These are phyloP conservation scores for Silurus asotus DNA, from an alignment of 2,113 vertebrate genomes.

Conservation along the genomic window DNA sequence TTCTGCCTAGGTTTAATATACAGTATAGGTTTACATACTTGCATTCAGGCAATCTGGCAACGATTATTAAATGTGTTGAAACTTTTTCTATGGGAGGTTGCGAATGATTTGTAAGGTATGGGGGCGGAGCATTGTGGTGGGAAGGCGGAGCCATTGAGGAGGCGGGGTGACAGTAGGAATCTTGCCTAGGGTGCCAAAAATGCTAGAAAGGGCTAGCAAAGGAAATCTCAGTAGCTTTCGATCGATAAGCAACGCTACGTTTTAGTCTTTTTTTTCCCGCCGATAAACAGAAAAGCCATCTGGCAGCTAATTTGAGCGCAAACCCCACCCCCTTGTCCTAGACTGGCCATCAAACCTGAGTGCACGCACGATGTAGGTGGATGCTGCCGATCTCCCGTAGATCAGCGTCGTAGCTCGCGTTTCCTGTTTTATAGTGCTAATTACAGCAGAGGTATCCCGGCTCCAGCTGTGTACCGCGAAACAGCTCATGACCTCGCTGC, in stretches of 20 bases:
- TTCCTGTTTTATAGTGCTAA: not conserved
- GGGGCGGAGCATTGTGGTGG: too few species aligned
- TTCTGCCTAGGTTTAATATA: too few species aligned
- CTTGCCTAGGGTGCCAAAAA: too few species aligned
- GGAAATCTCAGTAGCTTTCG: slow-evolving; percentile 26
- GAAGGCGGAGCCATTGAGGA: too few species aligned
- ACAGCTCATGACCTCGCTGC: not conserved
- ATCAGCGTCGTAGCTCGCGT: not conserved
- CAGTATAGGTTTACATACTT: too few species aligned
- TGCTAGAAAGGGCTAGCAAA: not conserved
- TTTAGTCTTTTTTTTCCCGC: slow-evolving; percentile 18
- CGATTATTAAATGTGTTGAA: too few species aligned
- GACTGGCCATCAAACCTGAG: slow-evolving; percentile 20
- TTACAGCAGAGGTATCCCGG: not conserved
- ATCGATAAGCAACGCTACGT: slow-evolving; percentile 41
- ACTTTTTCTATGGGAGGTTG: too few species aligned
- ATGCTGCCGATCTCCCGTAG: not conserved
- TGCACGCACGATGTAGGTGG: not conserved
- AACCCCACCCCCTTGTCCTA: not conserved
- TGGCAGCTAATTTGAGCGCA: slow-evolving; percentile 37
- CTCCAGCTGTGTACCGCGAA: not conserved
- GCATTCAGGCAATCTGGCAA: too few species aligned
- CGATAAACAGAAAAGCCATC: slow-evolving; percentile 52
- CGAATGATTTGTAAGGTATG: too few species aligned
- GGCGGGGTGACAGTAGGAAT: too few species aligned